Percentiles rank a stretch among this genome's conserved stretches.
Conservation (phyloP, 1,140 invertebrate species). For the Marisa cornuarietis region DNA sequence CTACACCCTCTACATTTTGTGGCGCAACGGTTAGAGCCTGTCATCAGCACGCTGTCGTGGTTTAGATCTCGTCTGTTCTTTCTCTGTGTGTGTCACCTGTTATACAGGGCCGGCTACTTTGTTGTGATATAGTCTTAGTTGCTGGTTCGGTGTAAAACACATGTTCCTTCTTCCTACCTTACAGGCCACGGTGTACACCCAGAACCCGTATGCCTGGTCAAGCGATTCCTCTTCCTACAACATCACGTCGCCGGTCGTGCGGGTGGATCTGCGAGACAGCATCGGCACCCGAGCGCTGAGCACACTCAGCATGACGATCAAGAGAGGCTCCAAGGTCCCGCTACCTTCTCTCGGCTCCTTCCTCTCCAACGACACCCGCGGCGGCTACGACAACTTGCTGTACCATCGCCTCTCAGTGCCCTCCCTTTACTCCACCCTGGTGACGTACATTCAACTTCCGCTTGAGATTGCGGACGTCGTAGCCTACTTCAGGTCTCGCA, state of each 20-base stretch:
- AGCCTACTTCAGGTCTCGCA: neutral
- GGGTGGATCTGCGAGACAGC: neutral
- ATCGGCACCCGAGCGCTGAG: neutral
- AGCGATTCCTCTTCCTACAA: neutral
- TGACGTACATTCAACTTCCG: neutral
- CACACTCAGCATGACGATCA: too few species aligned
- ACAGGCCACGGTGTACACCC: conserved; percentile 15
- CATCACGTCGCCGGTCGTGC: conserved; percentile 16
- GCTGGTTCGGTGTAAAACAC: too few species aligned
- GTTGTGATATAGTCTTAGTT: too few species aligned
- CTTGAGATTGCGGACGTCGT: neutral
- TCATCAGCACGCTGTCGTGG: too few species aligned
- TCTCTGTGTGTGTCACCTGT: too few species aligned
- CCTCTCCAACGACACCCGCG: neutral
- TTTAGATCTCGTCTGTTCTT: too few species aligned
- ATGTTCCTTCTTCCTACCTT: neutral
- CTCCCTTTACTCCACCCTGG: neutral
- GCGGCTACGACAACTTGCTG: conserved; percentile 4
- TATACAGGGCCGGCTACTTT: too few species aligned
- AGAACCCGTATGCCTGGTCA: conserved; percentile 12
- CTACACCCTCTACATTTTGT: neutral
- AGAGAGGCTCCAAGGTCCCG: neutral
- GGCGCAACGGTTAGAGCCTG: too few species aligned
- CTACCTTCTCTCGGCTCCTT: neutral
- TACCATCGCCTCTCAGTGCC: conserved; percentile 18